Evolutionary conservation across 2,888 invertebrate species (phyloP), one percentile per base, ranked within the genome.

Genomic region (Glaucopsyche alexis): DNA sequence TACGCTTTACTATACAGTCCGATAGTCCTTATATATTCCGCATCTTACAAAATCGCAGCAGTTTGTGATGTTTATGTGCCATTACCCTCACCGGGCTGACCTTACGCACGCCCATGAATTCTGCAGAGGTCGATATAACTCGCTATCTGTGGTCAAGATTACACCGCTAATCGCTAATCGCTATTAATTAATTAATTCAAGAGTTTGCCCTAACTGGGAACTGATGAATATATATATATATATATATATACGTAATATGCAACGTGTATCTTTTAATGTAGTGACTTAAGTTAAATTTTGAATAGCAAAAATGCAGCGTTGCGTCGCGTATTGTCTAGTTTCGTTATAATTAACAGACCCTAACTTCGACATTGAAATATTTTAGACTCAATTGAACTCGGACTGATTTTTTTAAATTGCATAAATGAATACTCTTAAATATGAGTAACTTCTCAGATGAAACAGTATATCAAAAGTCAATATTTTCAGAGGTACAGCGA

Each of bases 91-190:
- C 47, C 42, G 42, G 47, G 5, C 9, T 66, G 42, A 66, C 66
- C 66, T 66, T 16, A 42, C 8, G 2, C n/a, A 7, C 1, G 66
- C 42, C 66, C 66, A 66, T 66, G 66, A 42, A 66, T 42, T 66
- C 42, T 16, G 40, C n/a, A 3, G 42, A 66, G 66, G 66, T 66
- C 66, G 60, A 38, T 60, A 16, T 16, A 66, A 42, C 42, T 40
- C 42, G 14, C 65, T 65, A 14, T n/a, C 9, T 40, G 40, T 65
- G 16, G 16, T 16, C 29, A 60, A 60, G 11, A 60, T 60, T 60
- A 13, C 60, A 38, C 11, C 1, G 60, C 7, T 0, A 38, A n/a
- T n/a, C n/a, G n/a, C n/a, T n/a, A n/a, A n/a, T 14, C 1, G 60
- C 7, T 0, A 38, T 38, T 14, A 60, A 60, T 60, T 60, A 60